phyloP scores from a whole-genome alignment of 2,113 vertebrate species.

The Misgurnus mizolepis region DNA sequence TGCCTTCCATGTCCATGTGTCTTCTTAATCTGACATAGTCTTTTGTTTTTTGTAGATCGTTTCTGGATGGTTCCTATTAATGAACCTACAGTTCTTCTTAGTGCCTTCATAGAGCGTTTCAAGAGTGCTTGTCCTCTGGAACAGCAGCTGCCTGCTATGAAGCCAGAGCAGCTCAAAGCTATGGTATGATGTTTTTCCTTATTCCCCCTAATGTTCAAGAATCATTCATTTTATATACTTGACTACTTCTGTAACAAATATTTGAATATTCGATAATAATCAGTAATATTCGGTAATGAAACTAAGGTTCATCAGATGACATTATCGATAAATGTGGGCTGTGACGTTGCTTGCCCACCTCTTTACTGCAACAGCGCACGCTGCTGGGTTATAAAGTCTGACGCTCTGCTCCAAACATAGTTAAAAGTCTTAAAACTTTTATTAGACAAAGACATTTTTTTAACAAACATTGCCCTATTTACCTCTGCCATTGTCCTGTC shows the following conservation, averaged over 20 bases:
- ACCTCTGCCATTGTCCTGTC: no score
- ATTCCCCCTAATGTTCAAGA: not conserved
- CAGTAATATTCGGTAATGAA: no score
- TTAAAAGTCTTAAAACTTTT: no score
- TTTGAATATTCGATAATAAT: no score
- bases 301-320: no score
- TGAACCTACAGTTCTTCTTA: slow-evolving; percentile 81
- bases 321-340: no score
- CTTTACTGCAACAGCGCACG: no score
- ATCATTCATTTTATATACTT: not conserved
- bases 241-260: not conserved
- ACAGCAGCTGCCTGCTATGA: slow-evolving; percentile 88
- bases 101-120: slow-evolving; percentile 84
- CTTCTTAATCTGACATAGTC: not conserved
- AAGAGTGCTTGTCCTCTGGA: slow-evolving; percentile 84
- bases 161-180: slow-evolving; percentile 82
- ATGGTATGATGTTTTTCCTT: slow-evolving; percentile 76
- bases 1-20: not conserved
- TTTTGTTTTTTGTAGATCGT: slow-evolving; percentile 74
- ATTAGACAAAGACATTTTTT: no score
- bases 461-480: no score
- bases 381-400: no score
- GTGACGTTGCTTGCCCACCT: no score
- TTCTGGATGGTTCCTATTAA: slow-evolving; percentile 84
- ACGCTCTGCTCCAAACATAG: no score